Base-by-base conservation (phyloP, 2,888 invertebrate genomes). In the Dryobota labecula region DNA sequence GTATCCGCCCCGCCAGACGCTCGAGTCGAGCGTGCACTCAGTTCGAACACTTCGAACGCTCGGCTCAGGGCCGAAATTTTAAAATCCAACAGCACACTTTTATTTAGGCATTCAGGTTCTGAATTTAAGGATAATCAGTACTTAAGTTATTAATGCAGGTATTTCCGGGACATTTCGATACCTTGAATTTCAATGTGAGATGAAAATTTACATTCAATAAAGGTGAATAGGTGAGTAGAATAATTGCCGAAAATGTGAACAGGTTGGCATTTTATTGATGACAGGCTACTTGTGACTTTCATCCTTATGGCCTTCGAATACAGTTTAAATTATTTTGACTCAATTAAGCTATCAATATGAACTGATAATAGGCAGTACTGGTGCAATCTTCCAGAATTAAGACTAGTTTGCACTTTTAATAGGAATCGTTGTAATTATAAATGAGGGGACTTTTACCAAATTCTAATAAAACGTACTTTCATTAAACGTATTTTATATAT, bases 161-260 rank as follows among this genome's bases (percentile, higher is more conserved):
- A 27, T 51, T 57, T 66, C 83, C 56, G 53, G 33, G 15, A 65
- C 53, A 63, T 68, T 45, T 51, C 38, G 36, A 9, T 38, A 47
- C 83, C 83, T 82, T 82, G 73, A 78, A 54, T 72, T 70, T 73
- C 24, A 79, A 68, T 65, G 64, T 15, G 24, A 45, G 11, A 8
- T 9, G 20, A 71, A 47, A 63, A 82, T 82, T 73, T 65, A 36
- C 68, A 82, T 79, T 73, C 61, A 62, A 72, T 78, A 69, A 68
- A 62, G 65, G 61, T 65, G 67, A 54, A 62, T 27, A 57, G 45
- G 78, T 73, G 68, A 60, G 15, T 56, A 27, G 80, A 79, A 73
- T 82, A 30, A 60, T 67, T 61, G 11, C 13, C 41, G 43, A 78
- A 68, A 79, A 33, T 41, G 30, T 20, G 45, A 27, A 65, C 47